These are phyloP conservation scores for Lepisosteus oculatus DNA, from an alignment of 2,113 vertebrate species.

Conservation along the genomic window DNA sequence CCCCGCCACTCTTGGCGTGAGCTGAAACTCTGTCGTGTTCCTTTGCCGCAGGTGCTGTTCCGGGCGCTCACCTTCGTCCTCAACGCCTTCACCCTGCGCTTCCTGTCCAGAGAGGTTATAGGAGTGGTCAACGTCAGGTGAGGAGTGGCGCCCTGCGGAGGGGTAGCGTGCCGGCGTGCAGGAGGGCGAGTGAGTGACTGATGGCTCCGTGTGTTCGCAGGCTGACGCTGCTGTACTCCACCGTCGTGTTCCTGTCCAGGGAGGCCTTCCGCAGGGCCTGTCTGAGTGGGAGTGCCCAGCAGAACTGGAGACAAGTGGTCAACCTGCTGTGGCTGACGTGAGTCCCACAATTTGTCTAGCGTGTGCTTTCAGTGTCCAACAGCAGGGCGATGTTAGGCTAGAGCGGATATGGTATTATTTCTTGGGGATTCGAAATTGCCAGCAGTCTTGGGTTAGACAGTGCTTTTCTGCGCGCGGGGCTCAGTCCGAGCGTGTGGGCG, in stretches of 20 bases:
- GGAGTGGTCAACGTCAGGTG: conserved; percentile 94
- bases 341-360: conserved; percentile 41
- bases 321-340: conserved; percentile 93
- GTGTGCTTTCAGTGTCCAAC: too few relatives aligned
- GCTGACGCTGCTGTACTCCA: conserved; percentile 88
- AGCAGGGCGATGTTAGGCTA: too few relatives aligned
- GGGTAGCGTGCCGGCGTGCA: conserved; percentile 12
- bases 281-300: conserved; percentile 73
- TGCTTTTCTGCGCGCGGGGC: too few relatives aligned
- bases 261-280: conserved; percentile 94
- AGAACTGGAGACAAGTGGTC: conserved; percentile 85
- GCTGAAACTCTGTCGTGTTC: background rate
- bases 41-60: conserved; percentile 77
- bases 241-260: conserved; percentile 85
- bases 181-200: background rate
- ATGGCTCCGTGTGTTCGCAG: conserved; percentile 50
- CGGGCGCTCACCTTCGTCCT: conserved; percentile 82
- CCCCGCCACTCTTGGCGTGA: too few relatives aligned
- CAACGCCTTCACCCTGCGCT: conserved; percentile 92
- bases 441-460: too few relatives aligned
- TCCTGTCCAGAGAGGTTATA: conserved; percentile 85
- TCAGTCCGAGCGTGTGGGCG: background rate
- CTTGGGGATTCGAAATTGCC: too few relatives aligned
- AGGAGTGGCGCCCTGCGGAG: conserved; percentile 11
- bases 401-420: too few relatives aligned